These are phyloP conservation scores for Apis cerana DNA, from an alignment of 1,140 invertebrate species.

Conservation along the genomic window DNA sequence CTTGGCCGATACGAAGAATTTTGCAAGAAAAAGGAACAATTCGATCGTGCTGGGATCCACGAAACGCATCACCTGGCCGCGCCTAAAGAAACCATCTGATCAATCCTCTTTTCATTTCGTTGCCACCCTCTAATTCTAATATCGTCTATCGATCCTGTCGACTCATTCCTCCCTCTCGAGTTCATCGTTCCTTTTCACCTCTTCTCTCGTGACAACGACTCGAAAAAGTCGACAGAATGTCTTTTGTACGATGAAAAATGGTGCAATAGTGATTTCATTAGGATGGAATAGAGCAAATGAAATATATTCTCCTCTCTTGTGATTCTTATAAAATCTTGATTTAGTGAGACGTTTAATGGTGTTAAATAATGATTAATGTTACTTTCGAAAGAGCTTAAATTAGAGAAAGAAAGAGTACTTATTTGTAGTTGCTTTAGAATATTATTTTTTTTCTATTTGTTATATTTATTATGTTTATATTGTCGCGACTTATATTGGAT, in stretches of 20 bases:
- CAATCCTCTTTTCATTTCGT: conserved; percentile 5
- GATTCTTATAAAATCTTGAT: no score
- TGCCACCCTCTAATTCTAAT: conserved; percentile 43
- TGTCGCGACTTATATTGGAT: no score
- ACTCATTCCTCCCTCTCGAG: conserved; percentile 9
- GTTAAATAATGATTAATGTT: no score
- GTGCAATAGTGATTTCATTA: background rate
- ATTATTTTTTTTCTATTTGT: no score
- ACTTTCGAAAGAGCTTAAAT: no score
- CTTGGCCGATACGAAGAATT: background rate
- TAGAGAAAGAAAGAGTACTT: no score
- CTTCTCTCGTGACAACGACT: conserved; percentile 16
- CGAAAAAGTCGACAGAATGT: background rate
- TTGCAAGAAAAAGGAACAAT: background rate
- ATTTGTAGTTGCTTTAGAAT: no score
- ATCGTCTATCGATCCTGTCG: conserved; percentile 38
- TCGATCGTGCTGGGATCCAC: background rate
- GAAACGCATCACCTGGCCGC: conserved; percentile 46
- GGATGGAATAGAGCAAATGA: background rate
- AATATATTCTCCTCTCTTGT: no score
- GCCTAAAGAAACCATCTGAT: conserved; percentile 23
- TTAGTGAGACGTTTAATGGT: no score
- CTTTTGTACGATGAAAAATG: conserved; percentile 20
- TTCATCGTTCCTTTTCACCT: background rate
- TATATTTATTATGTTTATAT: no score